Percentiles rank a stretch among this genome's conserved stretches.
Conservation (phyloP, 2,113 vertebrate species). For the Oncorhynchus gorbuscha region DNA sequence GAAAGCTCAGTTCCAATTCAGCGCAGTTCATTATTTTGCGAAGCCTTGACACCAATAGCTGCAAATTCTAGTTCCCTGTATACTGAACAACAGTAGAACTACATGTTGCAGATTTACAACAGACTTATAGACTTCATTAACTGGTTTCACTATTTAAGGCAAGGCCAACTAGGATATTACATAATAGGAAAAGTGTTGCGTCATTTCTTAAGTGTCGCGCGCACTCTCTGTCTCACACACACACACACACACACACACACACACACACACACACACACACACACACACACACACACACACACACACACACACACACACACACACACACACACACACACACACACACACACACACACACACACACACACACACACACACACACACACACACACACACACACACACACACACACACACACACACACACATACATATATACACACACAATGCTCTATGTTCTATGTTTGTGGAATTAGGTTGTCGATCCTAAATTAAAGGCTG, state of each 20-base stretch:
- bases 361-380: neutral
- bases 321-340: neutral
- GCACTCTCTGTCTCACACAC: neutral
- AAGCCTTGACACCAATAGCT: conserved; percentile 83
- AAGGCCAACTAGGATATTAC: no score
- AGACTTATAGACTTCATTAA: no score
- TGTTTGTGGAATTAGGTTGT: neutral
- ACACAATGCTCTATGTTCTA: neutral
- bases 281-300: neutral
- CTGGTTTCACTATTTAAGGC: no score
- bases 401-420: neutral
- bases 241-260: neutral
- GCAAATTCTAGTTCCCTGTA: conserved; percentile 48
- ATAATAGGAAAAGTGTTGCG: no score
- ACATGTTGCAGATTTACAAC: conserved; percentile 63
- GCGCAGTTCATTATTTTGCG: conserved; percentile 92
- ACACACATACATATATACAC: neutral
- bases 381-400: neutral
- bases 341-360: neutral
- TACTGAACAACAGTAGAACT: conserved; percentile 66
- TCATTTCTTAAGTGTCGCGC: no score
- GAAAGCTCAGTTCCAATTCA: conserved; percentile 88
- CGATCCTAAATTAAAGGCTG: neutral
- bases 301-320: neutral
- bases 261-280: neutral